phyloP scores from a whole-genome alignment of 2,113 vertebrate species.

The Oncorhynchus keta region DNA sequence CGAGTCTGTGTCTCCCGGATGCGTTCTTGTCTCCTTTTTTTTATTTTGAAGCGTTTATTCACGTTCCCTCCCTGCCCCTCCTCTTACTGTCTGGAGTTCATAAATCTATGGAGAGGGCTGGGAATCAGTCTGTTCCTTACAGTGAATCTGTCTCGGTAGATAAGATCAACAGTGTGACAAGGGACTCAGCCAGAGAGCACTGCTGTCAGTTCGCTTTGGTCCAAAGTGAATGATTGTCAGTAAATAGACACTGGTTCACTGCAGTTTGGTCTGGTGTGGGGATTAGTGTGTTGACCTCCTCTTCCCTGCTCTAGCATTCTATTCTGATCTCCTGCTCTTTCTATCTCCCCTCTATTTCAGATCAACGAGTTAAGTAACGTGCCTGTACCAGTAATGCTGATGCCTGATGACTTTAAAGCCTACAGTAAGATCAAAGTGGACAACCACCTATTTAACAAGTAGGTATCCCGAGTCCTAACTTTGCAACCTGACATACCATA shows the following conservation, averaged over 20 bases:
- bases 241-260: constrained; percentile 12
- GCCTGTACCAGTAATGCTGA: constrained; percentile 93
- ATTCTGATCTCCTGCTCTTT: constrained; percentile 18
- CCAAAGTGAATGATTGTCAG: constrained; percentile 33
- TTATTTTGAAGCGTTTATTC: background rate
- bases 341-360: constrained; percentile 63
- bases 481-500: too few relatives aligned
- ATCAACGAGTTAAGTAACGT: constrained; percentile 95
- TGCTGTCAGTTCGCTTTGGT: constrained; percentile 18
- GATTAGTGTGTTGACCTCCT: background rate
- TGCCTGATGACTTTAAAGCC: constrained; percentile 97
- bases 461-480: constrained; percentile 51
- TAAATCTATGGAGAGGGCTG: background rate
- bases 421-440: constrained; percentile 99
- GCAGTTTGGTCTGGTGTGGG: background rate
- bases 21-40: background rate
- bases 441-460: constrained; percentile 99
- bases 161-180: constrained; percentile 12
- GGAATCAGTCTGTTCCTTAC: background rate
- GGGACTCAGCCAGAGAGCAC: background rate
- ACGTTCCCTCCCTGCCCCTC: background rate
- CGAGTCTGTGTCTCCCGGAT: background rate
- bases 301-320: background rate
- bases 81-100: background rate
- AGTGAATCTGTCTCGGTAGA: constrained; percentile 15